phyloP scores from a whole-genome alignment of 2,113 vertebrate genomes.

The Haplotaxodon microlepis region DNA sequence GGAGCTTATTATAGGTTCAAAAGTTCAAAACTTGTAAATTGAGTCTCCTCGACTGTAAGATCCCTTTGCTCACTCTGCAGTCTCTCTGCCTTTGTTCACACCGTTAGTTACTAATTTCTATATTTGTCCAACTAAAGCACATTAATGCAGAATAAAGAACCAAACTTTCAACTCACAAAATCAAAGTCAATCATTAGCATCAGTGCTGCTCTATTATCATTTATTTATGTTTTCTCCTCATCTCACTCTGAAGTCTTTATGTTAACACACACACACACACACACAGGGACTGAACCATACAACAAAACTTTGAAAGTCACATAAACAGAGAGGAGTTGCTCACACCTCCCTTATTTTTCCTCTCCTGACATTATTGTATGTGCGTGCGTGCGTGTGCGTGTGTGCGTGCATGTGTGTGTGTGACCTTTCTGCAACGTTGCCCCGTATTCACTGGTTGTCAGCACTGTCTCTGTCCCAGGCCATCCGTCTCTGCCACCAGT shows the following conservation, averaged over 20 bases:
- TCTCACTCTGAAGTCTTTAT: neutral
- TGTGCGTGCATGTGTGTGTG: slow-evolving; percentile 25
- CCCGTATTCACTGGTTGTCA: slow-evolving; percentile 91
- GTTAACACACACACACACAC: neutral
- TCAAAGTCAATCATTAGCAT: neutral
- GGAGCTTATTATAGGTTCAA: neutral
- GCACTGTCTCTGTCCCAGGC: slow-evolving; percentile 82
- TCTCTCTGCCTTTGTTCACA: neutral
- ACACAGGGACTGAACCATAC: neutral
- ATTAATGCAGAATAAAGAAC: neutral
- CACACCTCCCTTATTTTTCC: slow-evolving; percentile 41
- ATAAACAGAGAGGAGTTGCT: slow-evolving; percentile 17
- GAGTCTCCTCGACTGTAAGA: neutral
- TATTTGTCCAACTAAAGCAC: neutral
- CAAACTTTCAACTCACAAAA: neutral
- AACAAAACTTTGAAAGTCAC: slow-evolving; percentile 66
- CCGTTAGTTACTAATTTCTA: neutral
- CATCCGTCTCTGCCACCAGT: slow-evolving; percentile 94
- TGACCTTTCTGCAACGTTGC: slow-evolving; percentile 95
- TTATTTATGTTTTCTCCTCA: neutral
- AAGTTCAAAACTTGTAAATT: neutral
- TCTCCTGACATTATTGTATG: slow-evolving; percentile 52
- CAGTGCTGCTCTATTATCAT: neutral
- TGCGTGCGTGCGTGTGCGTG: slow-evolving; percentile 15
- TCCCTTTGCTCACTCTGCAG: neutral